Percentiles rank a stretch among this genome's conserved stretches.
Conservation (phyloP, 2,113 vertebrate genomes). For the Petaurus breviceps region DNA sequence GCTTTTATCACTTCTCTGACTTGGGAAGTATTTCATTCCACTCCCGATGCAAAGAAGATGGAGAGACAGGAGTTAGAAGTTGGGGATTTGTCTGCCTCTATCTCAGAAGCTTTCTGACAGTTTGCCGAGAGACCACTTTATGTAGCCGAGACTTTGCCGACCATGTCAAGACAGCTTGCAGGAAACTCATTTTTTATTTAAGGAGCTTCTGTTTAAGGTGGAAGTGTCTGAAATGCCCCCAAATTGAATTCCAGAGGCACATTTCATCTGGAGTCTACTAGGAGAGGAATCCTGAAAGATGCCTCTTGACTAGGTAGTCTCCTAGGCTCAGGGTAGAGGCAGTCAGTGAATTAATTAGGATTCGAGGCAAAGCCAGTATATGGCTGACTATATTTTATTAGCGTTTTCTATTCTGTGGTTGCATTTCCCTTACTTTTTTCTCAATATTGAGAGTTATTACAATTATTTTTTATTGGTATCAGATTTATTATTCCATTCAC, state of each 20-base stretch:
- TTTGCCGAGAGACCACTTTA: constrained; percentile 63
- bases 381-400: constrained; percentile 74
- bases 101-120: constrained; percentile 72
- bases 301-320: constrained; percentile 76
- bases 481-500: constrained; percentile 62
- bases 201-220: constrained; percentile 74
- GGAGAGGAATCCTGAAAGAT: constrained; percentile 73
- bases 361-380: constrained; percentile 69
- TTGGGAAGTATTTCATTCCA: constrained; percentile 30
- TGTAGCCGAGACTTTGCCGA: constrained; percentile 70
- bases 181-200: constrained; percentile 84
- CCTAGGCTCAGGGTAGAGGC: constrained; percentile 54
- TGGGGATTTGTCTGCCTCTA: constrained; percentile 71
- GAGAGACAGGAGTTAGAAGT: constrained; percentile 1
- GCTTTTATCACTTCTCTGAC: constrained; percentile 2
- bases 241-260: constrained; percentile 79
- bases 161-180: constrained; percentile 74
- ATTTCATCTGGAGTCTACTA: constrained; percentile 80
- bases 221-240: constrained; percentile 74
- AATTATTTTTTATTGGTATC: constrained; percentile 40
- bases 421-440: constrained; percentile 46
- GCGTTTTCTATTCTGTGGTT: constrained; percentile 50
- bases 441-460: constrained; percentile 49
- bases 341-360: constrained; percentile 82
- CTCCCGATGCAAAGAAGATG: constrained; percentile 57